Conservation (phyloP, 1,140 invertebrate species). For the Sarcophaga peregrina region DNA sequence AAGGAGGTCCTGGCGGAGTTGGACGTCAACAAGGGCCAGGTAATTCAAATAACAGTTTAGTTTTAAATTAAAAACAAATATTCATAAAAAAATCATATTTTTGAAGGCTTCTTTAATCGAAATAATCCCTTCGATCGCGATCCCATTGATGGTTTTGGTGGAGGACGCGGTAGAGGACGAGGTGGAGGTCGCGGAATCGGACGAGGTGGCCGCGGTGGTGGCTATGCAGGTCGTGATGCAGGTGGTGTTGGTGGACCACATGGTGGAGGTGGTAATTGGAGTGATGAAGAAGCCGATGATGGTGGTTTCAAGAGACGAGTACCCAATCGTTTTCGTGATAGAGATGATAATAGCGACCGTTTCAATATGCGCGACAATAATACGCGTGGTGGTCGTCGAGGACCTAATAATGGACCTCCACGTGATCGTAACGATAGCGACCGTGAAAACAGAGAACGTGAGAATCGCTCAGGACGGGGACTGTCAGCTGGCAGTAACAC, state of each 20-base stretch:
- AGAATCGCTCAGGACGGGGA: slow-evolving; percentile 29
- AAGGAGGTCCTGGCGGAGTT: slow-evolving; percentile 49
- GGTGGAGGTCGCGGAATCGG: slow-evolving; percentile 57
- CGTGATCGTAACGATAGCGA: slow-evolving; percentile 32
- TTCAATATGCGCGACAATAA: slow-evolving; percentile 1
- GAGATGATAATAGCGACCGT: slow-evolving; percentile 51
- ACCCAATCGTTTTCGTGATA: slow-evolving; percentile 58
- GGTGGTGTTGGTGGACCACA: slow-evolving; percentile 57
- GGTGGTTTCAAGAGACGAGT: slow-evolving; percentile 58
- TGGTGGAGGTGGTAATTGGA: slow-evolving; percentile 53
- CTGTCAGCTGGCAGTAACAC: slow-evolving; percentile 9
- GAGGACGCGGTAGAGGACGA: slow-evolving; percentile 62
- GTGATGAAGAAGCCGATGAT: slow-evolving; percentile 60
- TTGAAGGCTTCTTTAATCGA: slow-evolving; percentile 66
- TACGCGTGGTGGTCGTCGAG: slow-evolving; percentile 50
- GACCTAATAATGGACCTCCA: slow-evolving; percentile 49
- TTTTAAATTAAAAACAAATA: not conserved
- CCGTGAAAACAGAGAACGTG: slow-evolving; percentile 44
- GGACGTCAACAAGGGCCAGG: slow-evolving; percentile 59
- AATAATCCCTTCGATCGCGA: slow-evolving; percentile 65
- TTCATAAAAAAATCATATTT: not conserved
- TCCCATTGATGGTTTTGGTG: slow-evolving; percentile 61
- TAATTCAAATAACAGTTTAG: slow-evolving; percentile 44
- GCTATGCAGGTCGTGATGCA: slow-evolving; percentile 59
- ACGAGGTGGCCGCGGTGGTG: slow-evolving; percentile 55